Evolutionary conservation across 2,888 invertebrate genomes (phyloP).

Genomic region (Lochmaea crataegi): DNA sequence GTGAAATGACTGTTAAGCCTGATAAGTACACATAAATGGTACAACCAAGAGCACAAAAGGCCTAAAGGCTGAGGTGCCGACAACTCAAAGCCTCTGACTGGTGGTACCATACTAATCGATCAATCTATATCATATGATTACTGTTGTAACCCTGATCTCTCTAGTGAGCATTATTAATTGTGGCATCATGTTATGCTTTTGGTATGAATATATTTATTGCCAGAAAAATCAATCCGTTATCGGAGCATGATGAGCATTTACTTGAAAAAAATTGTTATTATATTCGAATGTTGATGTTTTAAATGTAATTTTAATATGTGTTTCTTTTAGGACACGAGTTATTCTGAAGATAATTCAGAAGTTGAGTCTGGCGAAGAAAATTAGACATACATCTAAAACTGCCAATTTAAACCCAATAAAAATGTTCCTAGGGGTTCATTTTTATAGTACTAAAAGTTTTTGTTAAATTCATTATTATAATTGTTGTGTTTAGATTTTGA

Average conservation of each 20-base stretch:
- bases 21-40: too few species aligned
- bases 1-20: too few species aligned
- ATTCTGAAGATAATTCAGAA: conserved; percentile 37
- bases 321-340: conserved; percentile 36
- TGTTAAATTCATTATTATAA: background rate
- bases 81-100: too few species aligned
- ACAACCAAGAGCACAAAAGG: too few species aligned
- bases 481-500: background rate
- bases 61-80: too few species aligned
- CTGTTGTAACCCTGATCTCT: background rate
- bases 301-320: too few species aligned
- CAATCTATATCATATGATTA: too few species aligned
- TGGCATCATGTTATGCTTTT: background rate
- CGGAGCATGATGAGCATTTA: too few species aligned
- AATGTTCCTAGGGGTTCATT: background rate
- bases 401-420: conserved; percentile 2
- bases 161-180: background rate
- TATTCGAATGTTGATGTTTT: too few species aligned
- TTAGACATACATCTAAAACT: conserved; percentile 11
- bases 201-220: background rate
- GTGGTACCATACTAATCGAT: too few species aligned
- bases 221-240: too few species aligned
- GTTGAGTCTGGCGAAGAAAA: conserved; percentile 33
- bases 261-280: too few species aligned
- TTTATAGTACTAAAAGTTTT: background rate